Evolutionary conservation across 2,113 vertebrate species (phyloP), one percentile per base, ranked within the genome.

Genomic region (Nettapus auritus): DNA sequence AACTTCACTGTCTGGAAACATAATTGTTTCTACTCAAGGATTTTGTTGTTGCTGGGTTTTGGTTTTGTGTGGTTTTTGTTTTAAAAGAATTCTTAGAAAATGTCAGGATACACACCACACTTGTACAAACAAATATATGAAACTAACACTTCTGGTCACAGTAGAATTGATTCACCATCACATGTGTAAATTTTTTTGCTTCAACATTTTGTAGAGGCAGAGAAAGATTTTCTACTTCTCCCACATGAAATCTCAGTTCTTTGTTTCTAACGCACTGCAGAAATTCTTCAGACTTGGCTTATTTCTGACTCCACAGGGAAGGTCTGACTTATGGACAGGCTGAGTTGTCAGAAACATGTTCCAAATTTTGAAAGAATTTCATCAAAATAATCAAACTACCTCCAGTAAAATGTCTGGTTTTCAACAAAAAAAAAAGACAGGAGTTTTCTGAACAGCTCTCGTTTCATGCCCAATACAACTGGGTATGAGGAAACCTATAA

Each of bases 11-110:
- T 46, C 82, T 79, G 82, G 56, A 78, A 71, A 57, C n/a, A 79
- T 21, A 89, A 55, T 1, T 0, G 13, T 11, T 40, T 68, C 46
- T 82, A 15, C n/a, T 0, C 1, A 44, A 18, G 4, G 6, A 4
- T 31, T 11, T 34, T 77, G 18, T 25, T 70, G 38, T n/a, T 69
- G 19, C 15, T 68, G 33, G 15, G 46, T 22, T 48, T 59, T 63
- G 38, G 12, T 26, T 6, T 25, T 17, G 25, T 11, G 53, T 23
- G 53, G 55, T 22, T 50, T 50, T 50, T 50, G 48, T 50, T 50
- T 50, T 50, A 50, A 34, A 69, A 50, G n/a, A 67, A 56, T 31
- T 59, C 62, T 34, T 17, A 80, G 42, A 79, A 67, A 59, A 40
- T 0, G 3, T 52, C 53, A 42, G 36, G 57, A 86, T 28, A 63